Conservation (phyloP, 2,797 vertebrate genomes). For the Garrulus glandarius region DNA sequence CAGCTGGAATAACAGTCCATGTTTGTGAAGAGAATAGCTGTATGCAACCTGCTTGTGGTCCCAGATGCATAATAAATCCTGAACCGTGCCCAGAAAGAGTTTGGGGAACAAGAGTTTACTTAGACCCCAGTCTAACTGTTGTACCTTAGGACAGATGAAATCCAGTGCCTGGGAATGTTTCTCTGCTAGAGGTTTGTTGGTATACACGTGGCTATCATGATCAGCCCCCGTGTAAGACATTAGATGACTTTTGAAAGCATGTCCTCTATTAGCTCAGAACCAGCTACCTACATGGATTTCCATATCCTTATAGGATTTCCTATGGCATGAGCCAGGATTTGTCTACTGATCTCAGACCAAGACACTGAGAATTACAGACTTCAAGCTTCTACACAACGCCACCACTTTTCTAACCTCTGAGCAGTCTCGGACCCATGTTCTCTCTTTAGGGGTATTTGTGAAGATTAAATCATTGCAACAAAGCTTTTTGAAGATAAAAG, state of each 20-base stretch:
- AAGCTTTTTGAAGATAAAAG: background rate
- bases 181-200: background rate
- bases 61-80: background rate
- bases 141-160: background rate
- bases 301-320: background rate
- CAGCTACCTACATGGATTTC: background rate
- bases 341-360: background rate
- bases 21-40: rapidly evolving
- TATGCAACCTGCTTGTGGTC: background rate
- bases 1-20: background rate
- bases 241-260: background rate
- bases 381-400: background rate
- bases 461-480: background rate
- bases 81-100: background rate
- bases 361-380: background rate
- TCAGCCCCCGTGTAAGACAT: background rate
- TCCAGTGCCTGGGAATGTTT: background rate
- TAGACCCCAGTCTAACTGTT: background rate
- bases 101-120: background rate
- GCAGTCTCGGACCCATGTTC: background rate
- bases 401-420: background rate
- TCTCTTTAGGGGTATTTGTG: background rate
- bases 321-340: background rate
- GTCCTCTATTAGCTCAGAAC: background rate
- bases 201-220: background rate